Base-by-base conservation (phyloP, 2,113 vertebrate genomes). In the Lota lota region DNA sequence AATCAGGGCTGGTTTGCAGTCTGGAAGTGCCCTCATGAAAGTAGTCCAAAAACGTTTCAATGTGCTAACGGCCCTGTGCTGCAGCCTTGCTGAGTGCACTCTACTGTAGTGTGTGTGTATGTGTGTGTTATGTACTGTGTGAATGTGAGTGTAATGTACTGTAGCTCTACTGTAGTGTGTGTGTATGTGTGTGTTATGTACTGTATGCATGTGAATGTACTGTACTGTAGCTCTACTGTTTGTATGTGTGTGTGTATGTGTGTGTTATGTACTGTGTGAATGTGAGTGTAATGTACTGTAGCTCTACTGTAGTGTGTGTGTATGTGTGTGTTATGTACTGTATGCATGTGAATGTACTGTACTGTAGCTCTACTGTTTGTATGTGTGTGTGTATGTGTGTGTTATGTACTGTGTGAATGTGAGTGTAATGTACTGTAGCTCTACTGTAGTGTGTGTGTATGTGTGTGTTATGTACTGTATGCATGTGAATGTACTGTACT, bases 81-180 rank as follows among this genome's bases (percentile, higher is more conserved):
- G 28, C 28, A 28, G 28, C 6, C 4, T 4, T 5, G 28, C 28
- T 28, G 28, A 28, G 28, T 3, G 28, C 3, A 2, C 28, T 28
- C 19, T 19, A n/a, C 17, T 8, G 5, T 14, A 18, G 51, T 54
- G 51, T 3, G 54, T 57, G 17, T 54, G 51, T 3, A 16, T 57
- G 17, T 28, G 28, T 28, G 28, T 5, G 28, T 28, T 4, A 5
- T 28, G 28, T 28, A 28, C 28, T 28, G 28, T 28, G 6, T 5
- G 28, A 4, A 28, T 28, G 28, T 28, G 28, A 74, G 36, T 68
- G 22, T 70, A 69, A 68, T 73, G 66, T 60, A 74, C 62, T 67
- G 33, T 70, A 72, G 71, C 72, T 73, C 70, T 67, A 72, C 76
- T 79, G 63, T 16, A 64, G 51, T 54, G 51, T 3, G 54, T 57